phyloP scores from a whole-genome alignment of 2,113 vertebrate genomes.

The Phylloscopus trochilus region DNA sequence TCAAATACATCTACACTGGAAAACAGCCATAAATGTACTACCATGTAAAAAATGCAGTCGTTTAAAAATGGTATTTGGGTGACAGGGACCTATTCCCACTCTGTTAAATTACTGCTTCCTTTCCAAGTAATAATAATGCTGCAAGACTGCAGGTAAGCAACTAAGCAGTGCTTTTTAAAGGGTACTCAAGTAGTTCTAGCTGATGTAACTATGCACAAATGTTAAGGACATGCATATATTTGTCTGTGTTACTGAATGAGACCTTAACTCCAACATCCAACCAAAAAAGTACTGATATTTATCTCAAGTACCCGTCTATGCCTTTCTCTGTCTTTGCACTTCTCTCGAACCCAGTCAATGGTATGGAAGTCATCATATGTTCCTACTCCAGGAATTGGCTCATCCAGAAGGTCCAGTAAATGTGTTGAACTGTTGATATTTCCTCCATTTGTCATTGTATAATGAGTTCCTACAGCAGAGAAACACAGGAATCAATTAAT shows the following conservation, averaged over 20 bases:
- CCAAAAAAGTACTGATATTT: background rate
- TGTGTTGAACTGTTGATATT: constrained; percentile 92
- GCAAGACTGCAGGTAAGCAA: background rate
- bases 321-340: constrained; percentile 96
- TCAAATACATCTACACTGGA: background rate
- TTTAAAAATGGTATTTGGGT: background rate
- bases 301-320: constrained; percentile 87
- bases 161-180: background rate
- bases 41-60: background rate
- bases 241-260: background rate
- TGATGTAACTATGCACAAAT: background rate
- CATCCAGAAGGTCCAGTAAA: constrained; percentile 94
- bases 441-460: constrained; percentile 96
- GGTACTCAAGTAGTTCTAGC: background rate
- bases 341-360: constrained; percentile 98
- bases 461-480: constrained; percentile 84
- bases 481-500: background rate
- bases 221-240: background rate
- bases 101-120: background rate
- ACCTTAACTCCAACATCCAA: background rate
- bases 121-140: background rate
- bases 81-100: background rate
- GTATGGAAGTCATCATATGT: constrained; percentile 99
- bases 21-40: background rate
- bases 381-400: constrained; percentile 96